phyloP scores from a whole-genome alignment of 2,888 invertebrate genomes.

The Congeria kusceri region DNA sequence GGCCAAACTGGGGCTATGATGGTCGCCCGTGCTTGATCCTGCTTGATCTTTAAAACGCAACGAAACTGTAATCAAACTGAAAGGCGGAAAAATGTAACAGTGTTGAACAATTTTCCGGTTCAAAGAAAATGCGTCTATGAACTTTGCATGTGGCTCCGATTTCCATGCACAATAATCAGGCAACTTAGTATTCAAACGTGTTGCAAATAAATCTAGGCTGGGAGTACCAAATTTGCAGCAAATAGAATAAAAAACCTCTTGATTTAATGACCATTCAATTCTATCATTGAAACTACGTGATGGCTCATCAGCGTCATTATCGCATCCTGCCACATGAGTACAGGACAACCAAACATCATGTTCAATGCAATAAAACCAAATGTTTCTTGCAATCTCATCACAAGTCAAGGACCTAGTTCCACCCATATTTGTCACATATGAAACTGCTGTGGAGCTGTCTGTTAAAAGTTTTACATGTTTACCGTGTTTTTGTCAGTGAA shows the following conservation, averaged over 20 bases:
- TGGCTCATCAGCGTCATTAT: slow-evolving; percentile 20
- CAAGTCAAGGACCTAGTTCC: slow-evolving; percentile 4
- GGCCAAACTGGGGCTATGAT: slow-evolving; percentile 45
- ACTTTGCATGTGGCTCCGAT: no score
- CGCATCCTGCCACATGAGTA: slow-evolving; percentile 18
- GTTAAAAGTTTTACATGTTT: slow-evolving; percentile 24
- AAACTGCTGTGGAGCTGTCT: slow-evolving; percentile 43
- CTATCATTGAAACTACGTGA: slow-evolving; percentile 13
- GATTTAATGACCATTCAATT: slow-evolving; percentile 18
- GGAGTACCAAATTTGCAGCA: background rate
- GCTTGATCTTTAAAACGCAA: slow-evolving; percentile 25
- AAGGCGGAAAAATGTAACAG: no score
- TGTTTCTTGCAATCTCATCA: background rate
- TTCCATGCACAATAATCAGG: no score
- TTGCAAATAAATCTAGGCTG: slow-evolving; percentile 45
- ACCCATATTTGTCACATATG: slow-evolving; percentile 23
- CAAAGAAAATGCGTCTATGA: no score
- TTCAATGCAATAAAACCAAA: slow-evolving; percentile 13
- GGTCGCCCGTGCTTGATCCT: slow-evolving; percentile 36
- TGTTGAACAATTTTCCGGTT: no score
- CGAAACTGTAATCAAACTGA: no score
- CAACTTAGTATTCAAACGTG: slow-evolving; percentile 35
- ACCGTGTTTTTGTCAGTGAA: background rate
- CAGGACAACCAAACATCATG: slow-evolving; percentile 15
- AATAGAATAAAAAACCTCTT: background rate